Evolutionary conservation across 2,113 vertebrate genomes (phyloP).

Genomic region (Pardalotus punctatus): DNA sequence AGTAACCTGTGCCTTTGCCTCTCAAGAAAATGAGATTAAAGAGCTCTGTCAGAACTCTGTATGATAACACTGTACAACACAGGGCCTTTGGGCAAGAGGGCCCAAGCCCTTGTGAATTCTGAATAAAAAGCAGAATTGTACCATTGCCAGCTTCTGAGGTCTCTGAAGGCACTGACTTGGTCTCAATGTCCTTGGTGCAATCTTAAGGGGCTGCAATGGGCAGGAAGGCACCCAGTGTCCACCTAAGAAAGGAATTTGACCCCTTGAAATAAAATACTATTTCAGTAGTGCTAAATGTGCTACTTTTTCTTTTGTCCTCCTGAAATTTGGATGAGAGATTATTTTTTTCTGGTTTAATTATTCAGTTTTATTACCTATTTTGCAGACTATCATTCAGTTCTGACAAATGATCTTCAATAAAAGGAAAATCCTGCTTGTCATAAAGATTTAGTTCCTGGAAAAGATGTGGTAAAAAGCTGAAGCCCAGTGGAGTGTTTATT

Average conservation of each 20-base stretch:
- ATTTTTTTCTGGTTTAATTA: not conserved
- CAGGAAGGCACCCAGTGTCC: not conserved
- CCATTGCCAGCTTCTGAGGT: not conserved
- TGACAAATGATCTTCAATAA: not conserved
- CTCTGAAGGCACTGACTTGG: not conserved
- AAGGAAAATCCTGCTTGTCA: not conserved
- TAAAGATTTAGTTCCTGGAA: not conserved
- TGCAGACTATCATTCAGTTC: not conserved
- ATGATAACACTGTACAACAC: not conserved
- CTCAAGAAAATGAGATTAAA: not conserved
- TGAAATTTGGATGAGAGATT: not conserved
- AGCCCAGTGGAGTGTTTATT: not conserved
- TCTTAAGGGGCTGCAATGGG: too few relatives aligned
- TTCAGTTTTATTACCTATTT: not conserved
- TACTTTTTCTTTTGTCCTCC: not conserved
- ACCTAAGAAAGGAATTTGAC: not conserved
- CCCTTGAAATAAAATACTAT: not conserved
- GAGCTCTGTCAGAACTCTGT: not conserved
- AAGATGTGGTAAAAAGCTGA: not conserved
- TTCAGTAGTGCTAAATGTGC: not conserved
- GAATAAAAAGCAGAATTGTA: not conserved
- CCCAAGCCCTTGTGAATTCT: not conserved
- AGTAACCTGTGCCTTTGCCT: not conserved
- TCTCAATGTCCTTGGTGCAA: not conserved
- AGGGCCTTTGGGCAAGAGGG: not conserved